Percentiles rank a stretch among this genome's conserved stretches.
Conservation (phyloP, 2,888 invertebrate species). For the Ornithoptera priamus region DNA sequence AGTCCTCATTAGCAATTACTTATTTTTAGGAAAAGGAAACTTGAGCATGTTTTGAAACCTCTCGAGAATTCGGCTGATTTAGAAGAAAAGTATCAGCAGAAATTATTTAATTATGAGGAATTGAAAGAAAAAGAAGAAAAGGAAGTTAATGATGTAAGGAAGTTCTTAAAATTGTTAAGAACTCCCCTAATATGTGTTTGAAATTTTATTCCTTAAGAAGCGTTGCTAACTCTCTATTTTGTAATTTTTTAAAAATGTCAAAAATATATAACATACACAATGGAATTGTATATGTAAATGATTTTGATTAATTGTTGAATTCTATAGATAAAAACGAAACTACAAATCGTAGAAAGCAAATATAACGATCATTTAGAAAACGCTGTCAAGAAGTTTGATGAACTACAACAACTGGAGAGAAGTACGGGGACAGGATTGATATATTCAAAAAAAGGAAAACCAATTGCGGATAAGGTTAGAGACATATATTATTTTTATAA, state of each 20-base stretch:
- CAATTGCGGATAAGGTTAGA: conserved; percentile 67
- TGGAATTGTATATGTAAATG: too few relatives aligned
- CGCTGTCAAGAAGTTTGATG: conserved; percentile 58
- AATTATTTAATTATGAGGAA: conserved; percentile 58
- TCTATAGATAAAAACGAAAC: conserved; percentile 57
- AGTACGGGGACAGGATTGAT: conserved; percentile 66
- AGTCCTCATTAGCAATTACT: background rate
- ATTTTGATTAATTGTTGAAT: background rate
- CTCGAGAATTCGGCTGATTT: conserved; percentile 59
- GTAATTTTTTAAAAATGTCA: too few relatives aligned
- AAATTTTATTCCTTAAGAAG: background rate
- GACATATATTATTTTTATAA: too few relatives aligned
- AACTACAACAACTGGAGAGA: conserved; percentile 57
- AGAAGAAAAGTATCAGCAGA: conserved; percentile 70
- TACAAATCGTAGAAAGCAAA: conserved; percentile 51
- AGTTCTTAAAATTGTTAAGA: background rate
- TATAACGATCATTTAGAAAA: conserved; percentile 48
- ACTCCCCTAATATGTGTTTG: background rate
- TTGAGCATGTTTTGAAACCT: conserved; percentile 68
- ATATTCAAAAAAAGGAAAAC: conserved; percentile 72
- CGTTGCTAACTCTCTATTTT: too few relatives aligned
- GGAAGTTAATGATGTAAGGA: conserved; percentile 62
- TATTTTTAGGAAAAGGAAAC: conserved; percentile 64
- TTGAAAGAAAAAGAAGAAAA: conserved; percentile 61
- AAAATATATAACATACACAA: too few relatives aligned